Evolutionary conservation across 2,797 vertebrate species (phyloP), one percentile per base, ranked within the genome.

Genomic region (Myotis vivesi): DNA sequence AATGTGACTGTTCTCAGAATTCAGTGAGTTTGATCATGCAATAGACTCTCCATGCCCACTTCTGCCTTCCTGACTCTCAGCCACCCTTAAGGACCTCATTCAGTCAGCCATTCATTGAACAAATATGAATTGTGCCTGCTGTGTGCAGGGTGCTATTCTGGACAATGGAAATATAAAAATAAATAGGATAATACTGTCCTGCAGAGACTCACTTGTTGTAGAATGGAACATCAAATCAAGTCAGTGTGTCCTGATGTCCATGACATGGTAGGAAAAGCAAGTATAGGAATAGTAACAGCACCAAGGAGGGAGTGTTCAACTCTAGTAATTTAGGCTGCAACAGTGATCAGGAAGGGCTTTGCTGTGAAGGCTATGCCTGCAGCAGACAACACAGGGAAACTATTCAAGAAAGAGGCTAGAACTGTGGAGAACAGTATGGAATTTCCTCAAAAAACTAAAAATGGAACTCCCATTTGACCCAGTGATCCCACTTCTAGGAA

Each of bases 221-320:
- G 55, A 44, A 17, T 23, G 19, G n/a, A 41, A 10, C 17, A 2
- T 76, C 33, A 13, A 79, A 59, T 16, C 30, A 64, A 71, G 22
- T 62, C 30, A 1, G 15, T 36, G 30, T 87, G 46, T 38, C 64
- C 23, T 83, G 59, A 28, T 20, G 6, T 64, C 33, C 22, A 0
- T 17, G 51, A 30, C 46, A 46, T 30, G 23, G 15, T 6, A 12
- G 19, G 49, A 25, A 89, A 71, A 79, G 23, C 19, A 41, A 49
- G 1, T 59, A 1, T 9, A 33, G 41, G n/a, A n/a, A 38, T 3
- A 23, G 33, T 22, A 8, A 51, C 13, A 8, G 8, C 0, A 2
- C 1, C 0, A 10, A 9, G 28, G 19, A 53, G 12, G 16, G 19
- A 13, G 15, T 2, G 36, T 6, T 62, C 28, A 5, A 1, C 13